Conservation (phyloP, 2,113 vertebrate species). For the Sus scrofa region T2T-Sscrofa CM000824.6:38200501-38201000, state of each 20-base stretch:
- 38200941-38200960: background rate
- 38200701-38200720: background rate
- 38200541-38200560: too few species aligned
- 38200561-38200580: too few species aligned
- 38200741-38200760: background rate
- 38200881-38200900: background rate
- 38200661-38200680: too few species aligned
- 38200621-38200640: too few species aligned
- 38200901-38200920: background rate
- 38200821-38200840: background rate
- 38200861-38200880: background rate
- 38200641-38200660: too few species aligned
- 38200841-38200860: background rate
- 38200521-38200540: too few species aligned
- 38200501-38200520: too few species aligned
- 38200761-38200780: background rate
- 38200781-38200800: background rate
- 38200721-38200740: background rate
- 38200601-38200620: too few species aligned
- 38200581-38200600: too few species aligned
- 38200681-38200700: background rate
- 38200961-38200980: background rate
- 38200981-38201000: background rate
- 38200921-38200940: background rate
- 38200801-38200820: background rate